Percentiles rank a stretch among this genome's conserved stretches.
Conservation (phyloP, 2,888 invertebrate species). For the Drosophila birchii region DNA sequence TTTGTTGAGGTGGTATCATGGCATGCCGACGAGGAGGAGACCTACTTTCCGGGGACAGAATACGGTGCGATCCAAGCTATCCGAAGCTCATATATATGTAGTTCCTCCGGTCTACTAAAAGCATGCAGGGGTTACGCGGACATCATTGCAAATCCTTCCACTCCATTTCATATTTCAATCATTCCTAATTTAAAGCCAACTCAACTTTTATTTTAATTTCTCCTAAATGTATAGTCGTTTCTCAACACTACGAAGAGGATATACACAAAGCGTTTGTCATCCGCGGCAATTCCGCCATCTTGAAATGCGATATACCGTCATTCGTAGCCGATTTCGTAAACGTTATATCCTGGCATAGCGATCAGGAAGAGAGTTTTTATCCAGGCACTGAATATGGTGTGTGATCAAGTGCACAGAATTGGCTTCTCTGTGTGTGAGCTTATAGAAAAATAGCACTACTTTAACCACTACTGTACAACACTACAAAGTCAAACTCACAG, state of each 20-base stretch:
- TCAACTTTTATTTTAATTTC: conserved; percentile 40
- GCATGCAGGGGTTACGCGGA: conserved; percentile 56
- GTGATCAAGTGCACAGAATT: conserved; percentile 56
- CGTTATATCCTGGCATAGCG: conserved; percentile 94
- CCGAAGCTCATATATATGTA: background rate
- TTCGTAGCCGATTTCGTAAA: conserved; percentile 96
- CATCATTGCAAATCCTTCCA: conserved; percentile 20
- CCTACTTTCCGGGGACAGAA: conserved; percentile 84
- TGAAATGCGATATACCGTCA: conserved; percentile 95
- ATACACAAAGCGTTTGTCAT: conserved; percentile 96
- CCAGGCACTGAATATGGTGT: conserved; percentile 85
- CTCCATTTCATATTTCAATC: conserved; percentile 21
- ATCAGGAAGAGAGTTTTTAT: conserved; percentile 86
- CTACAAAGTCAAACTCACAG: conserved; percentile 34
- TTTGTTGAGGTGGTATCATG: conserved; percentile 94
- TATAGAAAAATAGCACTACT: conserved; percentile 56
- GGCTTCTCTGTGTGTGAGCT: conserved; percentile 41
- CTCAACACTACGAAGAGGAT: conserved; percentile 95
- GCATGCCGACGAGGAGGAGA: conserved; percentile 89
- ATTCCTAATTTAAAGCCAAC: conserved; percentile 29
- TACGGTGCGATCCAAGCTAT: conserved; percentile 80
- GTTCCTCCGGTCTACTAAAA: conserved; percentile 59
- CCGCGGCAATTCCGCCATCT: conserved; percentile 93
- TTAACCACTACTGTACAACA: conserved; percentile 53
- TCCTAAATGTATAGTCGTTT: conserved; percentile 88